Evolutionary conservation across 1,140 invertebrate species (phyloP).

Genomic region (Drosophila nigrodunni): DNA sequence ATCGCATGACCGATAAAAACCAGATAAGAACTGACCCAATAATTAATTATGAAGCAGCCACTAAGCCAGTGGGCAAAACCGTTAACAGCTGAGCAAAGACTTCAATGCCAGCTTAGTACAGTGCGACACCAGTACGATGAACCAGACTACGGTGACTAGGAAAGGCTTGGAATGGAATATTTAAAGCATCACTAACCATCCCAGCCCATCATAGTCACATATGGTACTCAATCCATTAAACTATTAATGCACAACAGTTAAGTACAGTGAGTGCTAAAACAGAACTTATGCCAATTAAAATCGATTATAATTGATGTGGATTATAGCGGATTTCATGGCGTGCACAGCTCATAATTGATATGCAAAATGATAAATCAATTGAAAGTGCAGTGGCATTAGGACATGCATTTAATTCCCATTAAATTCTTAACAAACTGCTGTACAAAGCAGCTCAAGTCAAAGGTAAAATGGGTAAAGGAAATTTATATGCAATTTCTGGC

Average conservation of each 20-base stretch:
- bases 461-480: not conserved
- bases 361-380: not conserved
- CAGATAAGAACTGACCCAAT: not conserved
- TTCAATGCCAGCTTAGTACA: not conserved
- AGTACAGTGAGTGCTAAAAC: too few relatives aligned
- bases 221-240: too few relatives aligned
- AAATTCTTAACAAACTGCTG: constrained; percentile 11
- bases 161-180: too few relatives aligned
- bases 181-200: too few relatives aligned
- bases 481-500: not conserved
- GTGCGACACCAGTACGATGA: not conserved
- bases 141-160: too few relatives aligned
- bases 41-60: constrained; percentile 13
- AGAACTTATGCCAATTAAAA: too few relatives aligned
- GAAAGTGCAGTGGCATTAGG: not conserved
- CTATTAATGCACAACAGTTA: too few relatives aligned
- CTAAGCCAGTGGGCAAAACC: not conserved
- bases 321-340: too few relatives aligned
- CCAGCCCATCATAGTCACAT: too few relatives aligned
- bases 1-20: not conserved
- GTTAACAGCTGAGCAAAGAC: not conserved
- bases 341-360: not conserved
- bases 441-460: not conserved
- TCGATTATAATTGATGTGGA: too few relatives aligned
- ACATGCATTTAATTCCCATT: not conserved